Conservation (phyloP, 2,888 invertebrate species). For the Drosophila flavopinicola region DNA sequence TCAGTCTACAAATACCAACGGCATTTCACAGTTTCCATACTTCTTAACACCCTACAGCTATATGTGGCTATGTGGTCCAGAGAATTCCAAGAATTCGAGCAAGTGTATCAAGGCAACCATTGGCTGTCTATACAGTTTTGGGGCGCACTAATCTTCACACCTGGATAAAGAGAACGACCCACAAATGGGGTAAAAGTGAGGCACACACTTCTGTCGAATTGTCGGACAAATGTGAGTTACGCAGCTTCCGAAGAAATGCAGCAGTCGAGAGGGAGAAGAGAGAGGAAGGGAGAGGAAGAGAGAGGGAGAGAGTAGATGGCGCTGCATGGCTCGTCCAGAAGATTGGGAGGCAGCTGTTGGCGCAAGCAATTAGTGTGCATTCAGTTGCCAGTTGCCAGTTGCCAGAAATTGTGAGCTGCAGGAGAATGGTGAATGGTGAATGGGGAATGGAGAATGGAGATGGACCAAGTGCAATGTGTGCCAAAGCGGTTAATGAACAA, state of each 20-base stretch:
- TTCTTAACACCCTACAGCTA: constrained; percentile 11
- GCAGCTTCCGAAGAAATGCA: constrained; percentile 79
- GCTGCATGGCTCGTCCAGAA: neutral
- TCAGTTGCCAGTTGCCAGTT: constrained; percentile 53
- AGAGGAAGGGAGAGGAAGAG: no score
- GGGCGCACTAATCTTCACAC: constrained; percentile 80
- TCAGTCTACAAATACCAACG: constrained; percentile 37
- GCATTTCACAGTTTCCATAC: constrained; percentile 27
- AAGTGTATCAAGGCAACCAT: constrained; percentile 49
- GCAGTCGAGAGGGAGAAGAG: constrained; percentile 3
- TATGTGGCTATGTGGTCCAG: constrained; percentile 8
- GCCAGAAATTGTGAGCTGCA: constrained; percentile 56
- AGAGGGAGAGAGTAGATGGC: no score
- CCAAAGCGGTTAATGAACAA: constrained; percentile 80
- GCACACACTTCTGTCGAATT: constrained; percentile 76
- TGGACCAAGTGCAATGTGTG: constrained; percentile 75
- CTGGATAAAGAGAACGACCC: constrained; percentile 51
- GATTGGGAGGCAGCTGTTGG: constrained; percentile 52
- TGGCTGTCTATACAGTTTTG: constrained; percentile 41
- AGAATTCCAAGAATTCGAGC: constrained; percentile 65
- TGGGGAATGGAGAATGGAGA: constrained; percentile 15
- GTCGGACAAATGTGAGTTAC: constrained; percentile 70
- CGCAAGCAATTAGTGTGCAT: constrained; percentile 65
- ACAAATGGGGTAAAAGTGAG: constrained; percentile 25
- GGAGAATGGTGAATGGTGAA: constrained; percentile 8